phyloP scores from a whole-genome alignment of 2,888 invertebrate genomes.

The Pterostichus madidus region DNA sequence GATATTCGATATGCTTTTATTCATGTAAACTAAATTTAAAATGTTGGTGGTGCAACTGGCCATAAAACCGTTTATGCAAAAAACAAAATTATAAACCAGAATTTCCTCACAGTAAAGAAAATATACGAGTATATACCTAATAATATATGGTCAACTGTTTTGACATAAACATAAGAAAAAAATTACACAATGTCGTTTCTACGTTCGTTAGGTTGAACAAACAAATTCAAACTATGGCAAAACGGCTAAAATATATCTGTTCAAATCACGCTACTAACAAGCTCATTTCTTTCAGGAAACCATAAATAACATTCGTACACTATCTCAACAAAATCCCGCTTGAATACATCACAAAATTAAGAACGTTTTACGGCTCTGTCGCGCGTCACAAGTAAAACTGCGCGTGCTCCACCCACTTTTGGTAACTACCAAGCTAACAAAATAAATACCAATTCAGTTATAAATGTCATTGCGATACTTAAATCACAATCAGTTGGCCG shows the following conservation, averaged over 20 bases:
- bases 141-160: too few species aligned
- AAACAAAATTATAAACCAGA: too few species aligned
- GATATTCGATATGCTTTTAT: too few species aligned
- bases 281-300: slow-evolving; percentile 56
- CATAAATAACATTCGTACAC: slow-evolving; percentile 45
- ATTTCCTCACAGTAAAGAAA: too few species aligned
- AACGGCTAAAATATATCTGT: slow-evolving; percentile 8
- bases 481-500: slow-evolving; percentile 65
- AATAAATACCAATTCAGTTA: slow-evolving; percentile 59
- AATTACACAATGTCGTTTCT: too few species aligned
- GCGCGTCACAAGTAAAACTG: slow-evolving; percentile 39
- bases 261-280: slow-evolving; percentile 32
- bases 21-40: too few species aligned
- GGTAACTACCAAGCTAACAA: slow-evolving; percentile 28
- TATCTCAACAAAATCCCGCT: slow-evolving; percentile 42
- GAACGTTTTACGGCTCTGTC: not conserved
- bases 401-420: slow-evolving; percentile 61
- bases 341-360: slow-evolving; percentile 57
- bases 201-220: too few species aligned
- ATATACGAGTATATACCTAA: too few species aligned
- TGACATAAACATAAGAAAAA: too few species aligned
- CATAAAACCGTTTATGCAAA: too few species aligned
- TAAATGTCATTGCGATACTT: slow-evolving; percentile 62
- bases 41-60: too few species aligned
- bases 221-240: not conserved